Base-by-base conservation (phyloP, 2,888 invertebrate species). In the Lithophane leautieri region DNA sequence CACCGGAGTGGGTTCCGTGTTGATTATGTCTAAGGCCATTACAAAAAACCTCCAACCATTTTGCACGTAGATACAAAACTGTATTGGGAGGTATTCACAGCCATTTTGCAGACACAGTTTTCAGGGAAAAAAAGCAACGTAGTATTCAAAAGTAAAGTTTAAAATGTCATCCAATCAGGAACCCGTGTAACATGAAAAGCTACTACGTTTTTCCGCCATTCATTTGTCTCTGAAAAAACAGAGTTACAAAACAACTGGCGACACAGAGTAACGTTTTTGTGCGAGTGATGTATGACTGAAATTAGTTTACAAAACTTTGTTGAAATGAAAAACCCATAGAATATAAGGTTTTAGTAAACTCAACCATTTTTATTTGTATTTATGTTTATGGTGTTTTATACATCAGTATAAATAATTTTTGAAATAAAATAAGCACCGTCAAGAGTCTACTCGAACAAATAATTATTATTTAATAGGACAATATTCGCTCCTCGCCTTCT, bases 1-100 rank as follows among this genome's bases (percentile, higher is more conserved):
- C 93, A 94, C 90, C 85, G 90, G 89, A 91, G 91, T 94, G 93
- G 89, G 89, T 93, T 93, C 91, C 92, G 89, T 91, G 42, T 28
- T 60, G 19, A 63, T 76, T 76, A 74, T 78, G 66, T 70, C 76
- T 63, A 44, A n/a, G 0, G 4, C 9, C 11, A 25, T 16, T 69
- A 3, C 3, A 9, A 25, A 70, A 47, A 68, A 19, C 3, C 19
- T 25, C 3, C 25, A 25, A 40, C 22, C 8, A 25, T 40, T 72
- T 14, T n/a, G 4, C 6, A 44, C 2, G n/a, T 34, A 47, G 1
- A 67, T 22, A 40, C 4, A 47, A 34, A 61, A 19, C 12, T 34
- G 16, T 58, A 28, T 28, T 25, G 14, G 9, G n/a, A 25, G 11
- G 65, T 28, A 47, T 65, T 47, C 19, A 47, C 4, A 25, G 19